These are phyloP conservation scores for Agrypnus murinus DNA, from an alignment of 2,888 invertebrate genomes.

Conservation along the genomic window DNA sequence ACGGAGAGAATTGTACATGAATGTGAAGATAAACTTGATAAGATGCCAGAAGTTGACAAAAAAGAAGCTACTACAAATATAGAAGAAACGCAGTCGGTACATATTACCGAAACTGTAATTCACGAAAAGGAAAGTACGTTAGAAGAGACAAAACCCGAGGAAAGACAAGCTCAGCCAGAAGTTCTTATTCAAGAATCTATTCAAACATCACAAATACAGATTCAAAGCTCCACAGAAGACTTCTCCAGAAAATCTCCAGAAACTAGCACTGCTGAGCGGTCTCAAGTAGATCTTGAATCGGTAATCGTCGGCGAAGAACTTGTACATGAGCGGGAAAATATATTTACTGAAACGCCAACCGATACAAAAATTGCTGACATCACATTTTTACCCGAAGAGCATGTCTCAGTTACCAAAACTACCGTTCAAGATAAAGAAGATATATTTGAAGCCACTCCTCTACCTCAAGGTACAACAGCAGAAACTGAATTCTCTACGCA, in stretches of 20 bases:
- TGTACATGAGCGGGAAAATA: slow-evolving; percentile 70
- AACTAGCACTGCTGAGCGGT: slow-evolving; percentile 69
- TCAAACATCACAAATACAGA: slow-evolving; percentile 57
- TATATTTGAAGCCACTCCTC: slow-evolving; percentile 58
- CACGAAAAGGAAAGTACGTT: slow-evolving; percentile 63
- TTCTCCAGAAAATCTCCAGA: slow-evolving; percentile 68
- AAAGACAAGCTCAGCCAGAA: slow-evolving; percentile 70
- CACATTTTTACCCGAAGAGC: slow-evolving; percentile 69
- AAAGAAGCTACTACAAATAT: slow-evolving; percentile 68
- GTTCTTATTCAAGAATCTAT: slow-evolving; percentile 59
- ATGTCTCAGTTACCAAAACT: slow-evolving; percentile 68
- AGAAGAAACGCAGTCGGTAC: slow-evolving; percentile 69
- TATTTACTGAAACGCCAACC: slow-evolving; percentile 64
- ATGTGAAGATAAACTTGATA: slow-evolving; percentile 68
- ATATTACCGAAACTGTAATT: slow-evolving; percentile 62
- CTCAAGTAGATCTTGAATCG: slow-evolving; percentile 67
- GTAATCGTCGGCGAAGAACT: slow-evolving; percentile 72
- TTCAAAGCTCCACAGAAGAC: slow-evolving; percentile 60
- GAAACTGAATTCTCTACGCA: slow-evolving; percentile 60
- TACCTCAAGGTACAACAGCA: slow-evolving; percentile 62
- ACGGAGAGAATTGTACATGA: slow-evolving; percentile 71
- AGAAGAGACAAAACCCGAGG: slow-evolving; percentile 67
- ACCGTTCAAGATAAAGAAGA: slow-evolving; percentile 67
- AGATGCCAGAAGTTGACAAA: slow-evolving; percentile 62
- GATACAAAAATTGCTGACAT: slow-evolving; percentile 69